phyloP scores from a whole-genome alignment of 2,797 vertebrate genomes.

The Neopelma chrysocephalum region DNA sequence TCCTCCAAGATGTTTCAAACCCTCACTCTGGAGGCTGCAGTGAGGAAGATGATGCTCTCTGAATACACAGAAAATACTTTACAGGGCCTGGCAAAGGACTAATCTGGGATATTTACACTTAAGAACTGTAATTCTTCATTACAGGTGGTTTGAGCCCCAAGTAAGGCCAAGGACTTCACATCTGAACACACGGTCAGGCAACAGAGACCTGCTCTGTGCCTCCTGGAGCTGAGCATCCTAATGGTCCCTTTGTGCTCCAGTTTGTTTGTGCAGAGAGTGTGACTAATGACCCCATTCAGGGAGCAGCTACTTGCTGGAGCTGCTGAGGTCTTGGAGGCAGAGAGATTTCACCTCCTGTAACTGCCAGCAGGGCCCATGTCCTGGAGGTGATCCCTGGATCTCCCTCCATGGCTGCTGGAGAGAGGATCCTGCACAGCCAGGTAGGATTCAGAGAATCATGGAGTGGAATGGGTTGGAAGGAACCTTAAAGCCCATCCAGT shows the following conservation, averaged over 20 bases:
- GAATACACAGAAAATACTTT: fast-evolving
- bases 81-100: neutral
- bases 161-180: neutral
- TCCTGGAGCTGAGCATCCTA: neutral
- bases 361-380: neutral
- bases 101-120: fast-evolving
- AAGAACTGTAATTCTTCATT: neutral
- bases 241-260: neutral
- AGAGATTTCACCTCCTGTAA: neutral
- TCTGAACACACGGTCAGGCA: fast-evolving
- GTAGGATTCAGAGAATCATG: fast-evolving
- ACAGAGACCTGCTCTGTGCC: neutral
- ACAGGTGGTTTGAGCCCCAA: neutral
- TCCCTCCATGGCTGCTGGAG: neutral
- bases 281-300: neutral
- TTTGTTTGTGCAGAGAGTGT: neutral
- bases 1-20: neutral
- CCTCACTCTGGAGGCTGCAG: neutral
- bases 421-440: neutral
- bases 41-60: neutral
- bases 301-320: neutral
- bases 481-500: fast-evolving
- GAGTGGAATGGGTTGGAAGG: neutral
- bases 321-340: neutral
- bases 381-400: fast-evolving